Evolutionary conservation across 2,797 vertebrate species (phyloP).

Genomic region (Graptemys geographica): DNA sequence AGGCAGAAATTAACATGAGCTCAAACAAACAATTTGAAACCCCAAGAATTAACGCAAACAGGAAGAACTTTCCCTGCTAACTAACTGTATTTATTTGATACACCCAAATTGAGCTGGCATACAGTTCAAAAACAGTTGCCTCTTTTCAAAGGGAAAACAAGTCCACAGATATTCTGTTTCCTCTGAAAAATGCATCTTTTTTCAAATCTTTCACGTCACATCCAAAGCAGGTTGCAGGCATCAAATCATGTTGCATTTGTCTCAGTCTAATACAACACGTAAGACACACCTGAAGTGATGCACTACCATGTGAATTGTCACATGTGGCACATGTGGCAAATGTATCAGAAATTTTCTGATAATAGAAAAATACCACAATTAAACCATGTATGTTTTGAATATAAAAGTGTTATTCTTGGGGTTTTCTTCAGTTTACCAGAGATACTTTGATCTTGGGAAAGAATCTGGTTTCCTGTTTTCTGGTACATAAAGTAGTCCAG

Average conservation of each 20-base stretch:
- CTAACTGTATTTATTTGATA: not conserved
- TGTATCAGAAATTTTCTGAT: conserved; percentile 29
- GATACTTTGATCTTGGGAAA: not conserved
- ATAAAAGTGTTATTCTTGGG: conserved; percentile 2
- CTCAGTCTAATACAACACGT: conserved; percentile 56
- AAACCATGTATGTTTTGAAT: conserved; percentile 50
- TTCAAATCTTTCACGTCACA: conserved; percentile 22
- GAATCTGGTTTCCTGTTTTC: conserved; percentile 27
- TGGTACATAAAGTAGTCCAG: conserved; percentile 5
- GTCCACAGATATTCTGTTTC: conserved; percentile 16
- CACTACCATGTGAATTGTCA: conserved; percentile 29
- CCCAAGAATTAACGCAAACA: not conserved
- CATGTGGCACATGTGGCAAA: conserved; percentile 37
- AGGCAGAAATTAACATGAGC: not conserved
- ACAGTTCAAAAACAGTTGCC: too few species aligned
- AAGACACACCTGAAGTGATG: conserved; percentile 62
- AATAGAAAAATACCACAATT: conserved; percentile 19
- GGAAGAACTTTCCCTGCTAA: not conserved
- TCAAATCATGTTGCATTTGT: conserved; percentile 43
- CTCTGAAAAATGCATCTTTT: conserved; percentile 8
- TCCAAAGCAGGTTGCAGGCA: conserved; percentile 62
- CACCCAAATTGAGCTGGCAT: not conserved
- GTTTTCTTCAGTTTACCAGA: not conserved
- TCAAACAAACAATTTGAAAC: not conserved
- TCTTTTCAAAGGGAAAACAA: not conserved